Evolutionary conservation across 2,113 vertebrate genomes (phyloP).

Genomic region (Myiagra hebetior): DNA sequence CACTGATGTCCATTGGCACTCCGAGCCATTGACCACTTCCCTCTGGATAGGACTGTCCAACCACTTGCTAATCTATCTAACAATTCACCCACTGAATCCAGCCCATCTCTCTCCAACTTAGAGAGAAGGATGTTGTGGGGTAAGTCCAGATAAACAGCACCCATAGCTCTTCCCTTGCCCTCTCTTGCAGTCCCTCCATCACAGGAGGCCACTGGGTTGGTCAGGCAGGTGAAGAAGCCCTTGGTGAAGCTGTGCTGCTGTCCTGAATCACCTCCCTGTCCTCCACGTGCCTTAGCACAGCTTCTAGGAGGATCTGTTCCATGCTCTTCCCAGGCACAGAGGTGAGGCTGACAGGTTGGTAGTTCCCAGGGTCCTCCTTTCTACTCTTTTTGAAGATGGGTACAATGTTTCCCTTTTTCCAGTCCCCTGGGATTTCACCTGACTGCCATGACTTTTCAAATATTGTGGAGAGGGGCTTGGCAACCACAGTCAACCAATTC

Average conservation of each 20-base stretch:
- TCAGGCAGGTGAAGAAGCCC: background rate
- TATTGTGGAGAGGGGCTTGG: background rate
- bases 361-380: background rate
- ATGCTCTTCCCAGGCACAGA: background rate
- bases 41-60: accelerated
- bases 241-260: background rate
- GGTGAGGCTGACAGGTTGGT: background rate
- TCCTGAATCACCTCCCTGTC: background rate
- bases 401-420: background rate
- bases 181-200: background rate
- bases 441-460: background rate
- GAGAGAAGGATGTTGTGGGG: background rate
- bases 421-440: background rate
- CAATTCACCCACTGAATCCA: background rate
- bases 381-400: background rate
- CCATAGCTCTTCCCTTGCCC: background rate
- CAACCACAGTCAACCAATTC: background rate
- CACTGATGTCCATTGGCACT: background rate
- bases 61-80: background rate
- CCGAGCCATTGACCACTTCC: background rate
- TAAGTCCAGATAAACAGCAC: background rate
- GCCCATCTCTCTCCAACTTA: background rate
- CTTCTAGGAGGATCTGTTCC: background rate
- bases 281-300: background rate
- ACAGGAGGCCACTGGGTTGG: background rate